These are phyloP conservation scores for Yasuhikotakia modesta DNA, from an alignment of 2,797 vertebrate species.

Conservation along the genomic window DNA sequence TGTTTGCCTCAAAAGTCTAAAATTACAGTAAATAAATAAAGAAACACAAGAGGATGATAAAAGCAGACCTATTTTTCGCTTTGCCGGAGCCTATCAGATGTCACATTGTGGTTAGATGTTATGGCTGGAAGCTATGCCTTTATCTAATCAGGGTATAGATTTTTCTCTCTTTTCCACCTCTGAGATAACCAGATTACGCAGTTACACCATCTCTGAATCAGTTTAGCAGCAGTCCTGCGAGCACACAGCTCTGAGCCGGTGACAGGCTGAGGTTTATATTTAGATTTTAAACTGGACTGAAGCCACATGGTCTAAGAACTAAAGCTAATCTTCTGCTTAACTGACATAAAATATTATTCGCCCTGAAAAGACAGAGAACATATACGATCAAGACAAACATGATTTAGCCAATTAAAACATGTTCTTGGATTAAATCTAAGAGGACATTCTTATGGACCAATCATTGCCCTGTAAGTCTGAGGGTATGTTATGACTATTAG, in stretches of 20 bases:
- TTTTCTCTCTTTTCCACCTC: slow-evolving; percentile 49
- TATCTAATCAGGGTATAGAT: slow-evolving; percentile 53
- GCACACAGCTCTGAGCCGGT: slow-evolving; percentile 38
- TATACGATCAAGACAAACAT: too few species aligned
- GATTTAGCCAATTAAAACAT: not conserved
- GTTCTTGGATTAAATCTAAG: not conserved
- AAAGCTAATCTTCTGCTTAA: not conserved
- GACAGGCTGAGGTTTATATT: slow-evolving; percentile 60
- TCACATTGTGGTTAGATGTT: slow-evolving; percentile 47
- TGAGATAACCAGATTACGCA: slow-evolving; percentile 49
- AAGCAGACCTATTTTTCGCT: slow-evolving; percentile 37
- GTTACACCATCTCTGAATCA: slow-evolving; percentile 46
- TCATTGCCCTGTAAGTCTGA: not conserved
- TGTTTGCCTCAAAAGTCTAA: slow-evolving; percentile 31
- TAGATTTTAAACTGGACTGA: slow-evolving; percentile 68
- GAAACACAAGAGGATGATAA: slow-evolving; percentile 29
- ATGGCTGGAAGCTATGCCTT: slow-evolving; percentile 49
- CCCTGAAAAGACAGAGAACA: too few species aligned
- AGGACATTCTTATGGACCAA: not conserved
- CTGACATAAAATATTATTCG: too few species aligned
- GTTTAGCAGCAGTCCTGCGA: slow-evolving; percentile 34
- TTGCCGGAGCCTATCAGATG: slow-evolving; percentile 37
- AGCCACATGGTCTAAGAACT: slow-evolving; percentile 57
- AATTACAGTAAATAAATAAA: slow-evolving; percentile 46
- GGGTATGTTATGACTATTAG: too few species aligned